Evolutionary conservation across 2,113 vertebrate genomes (phyloP).

Genomic region (Laterallus jamaicensis): DNA sequence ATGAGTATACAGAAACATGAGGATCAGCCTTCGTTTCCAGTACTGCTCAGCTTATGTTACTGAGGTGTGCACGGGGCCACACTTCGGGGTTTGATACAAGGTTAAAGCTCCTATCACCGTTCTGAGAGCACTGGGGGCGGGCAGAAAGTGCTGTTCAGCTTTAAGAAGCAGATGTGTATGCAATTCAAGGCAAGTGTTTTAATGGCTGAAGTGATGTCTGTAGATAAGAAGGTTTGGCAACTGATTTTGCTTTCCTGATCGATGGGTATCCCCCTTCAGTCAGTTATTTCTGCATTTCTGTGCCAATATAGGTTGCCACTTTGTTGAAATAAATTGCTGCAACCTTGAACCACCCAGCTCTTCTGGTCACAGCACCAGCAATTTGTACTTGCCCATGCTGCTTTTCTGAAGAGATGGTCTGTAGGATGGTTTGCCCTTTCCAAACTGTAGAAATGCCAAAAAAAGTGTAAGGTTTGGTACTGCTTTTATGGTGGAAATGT

Average conservation of each 20-base stretch:
- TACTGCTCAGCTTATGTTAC: accelerated
- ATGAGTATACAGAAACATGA: background rate
- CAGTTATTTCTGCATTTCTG: background rate
- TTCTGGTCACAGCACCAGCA: background rate
- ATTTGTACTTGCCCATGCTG: background rate
- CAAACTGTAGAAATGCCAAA: background rate
- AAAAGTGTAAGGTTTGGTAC: background rate
- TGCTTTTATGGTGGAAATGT: background rate
- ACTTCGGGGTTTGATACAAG: background rate
- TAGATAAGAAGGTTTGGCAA: background rate
- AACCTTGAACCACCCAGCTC: background rate
- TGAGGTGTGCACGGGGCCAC: background rate
- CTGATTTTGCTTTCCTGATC: background rate
- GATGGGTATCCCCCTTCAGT: background rate
- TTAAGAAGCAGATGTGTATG: background rate
- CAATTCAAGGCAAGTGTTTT: background rate
- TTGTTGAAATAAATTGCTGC: background rate
- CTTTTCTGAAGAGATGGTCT: background rate
- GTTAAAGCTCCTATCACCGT: background rate
- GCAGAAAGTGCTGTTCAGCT: background rate
- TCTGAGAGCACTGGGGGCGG: background rate
- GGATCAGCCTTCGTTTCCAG: background rate
- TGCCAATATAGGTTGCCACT: background rate
- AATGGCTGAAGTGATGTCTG: background rate
- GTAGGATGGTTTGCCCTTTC: background rate